These are phyloP conservation scores for Oreocharis arfaki DNA, from an alignment of 2,113 vertebrate species.

Conservation along the genomic window DNA sequence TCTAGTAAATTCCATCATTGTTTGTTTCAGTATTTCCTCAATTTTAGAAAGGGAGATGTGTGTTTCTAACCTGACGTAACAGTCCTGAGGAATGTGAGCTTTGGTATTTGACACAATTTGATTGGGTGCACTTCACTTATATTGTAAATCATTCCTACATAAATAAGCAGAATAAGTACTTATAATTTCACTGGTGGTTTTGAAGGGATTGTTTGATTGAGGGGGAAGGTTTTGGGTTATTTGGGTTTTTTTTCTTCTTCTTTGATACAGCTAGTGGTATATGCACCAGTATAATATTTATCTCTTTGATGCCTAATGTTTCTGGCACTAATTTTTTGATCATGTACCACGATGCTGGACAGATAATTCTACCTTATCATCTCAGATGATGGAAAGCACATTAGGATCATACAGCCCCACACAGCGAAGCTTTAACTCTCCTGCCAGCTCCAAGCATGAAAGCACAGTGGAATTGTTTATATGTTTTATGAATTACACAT, in stretches of 20 bases:
- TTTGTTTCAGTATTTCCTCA: neutral
- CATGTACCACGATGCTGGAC: neutral
- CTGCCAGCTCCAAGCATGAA: neutral
- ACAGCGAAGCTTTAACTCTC: neutral
- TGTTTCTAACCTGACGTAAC: neutral
- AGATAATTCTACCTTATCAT: neutral
- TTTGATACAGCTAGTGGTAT: neutral
- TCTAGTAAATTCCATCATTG: neutral
- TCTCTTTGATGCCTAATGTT: neutral
- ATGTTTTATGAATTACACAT: neutral
- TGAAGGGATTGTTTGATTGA: neutral
- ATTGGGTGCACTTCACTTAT: neutral
- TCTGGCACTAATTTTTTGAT: neutral
- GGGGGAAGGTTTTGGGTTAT: accelerated
- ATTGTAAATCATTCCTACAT: neutral
- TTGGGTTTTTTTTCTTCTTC: neutral
- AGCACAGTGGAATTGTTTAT: neutral
- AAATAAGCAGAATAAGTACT: neutral
- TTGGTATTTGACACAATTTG: neutral
- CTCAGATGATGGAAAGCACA: neutral
- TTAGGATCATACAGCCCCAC: neutral
- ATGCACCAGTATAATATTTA: neutral
- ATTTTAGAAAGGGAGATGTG: neutral
- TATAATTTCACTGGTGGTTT: neutral
- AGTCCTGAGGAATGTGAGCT: neutral